Conservation (phyloP, 2,888 invertebrate species). For the Limenitis camilla region DNA sequence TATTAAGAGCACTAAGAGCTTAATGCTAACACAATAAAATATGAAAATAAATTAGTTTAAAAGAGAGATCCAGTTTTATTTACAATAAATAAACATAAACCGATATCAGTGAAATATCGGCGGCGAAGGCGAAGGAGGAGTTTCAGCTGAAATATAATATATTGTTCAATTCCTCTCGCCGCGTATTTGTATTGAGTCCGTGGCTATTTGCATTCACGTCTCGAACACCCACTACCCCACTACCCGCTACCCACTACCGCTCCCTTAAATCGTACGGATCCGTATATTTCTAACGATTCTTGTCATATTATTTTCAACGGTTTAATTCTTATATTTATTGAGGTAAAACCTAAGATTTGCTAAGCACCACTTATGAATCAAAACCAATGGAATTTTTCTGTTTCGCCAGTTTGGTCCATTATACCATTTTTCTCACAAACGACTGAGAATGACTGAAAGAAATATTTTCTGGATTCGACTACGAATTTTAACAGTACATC, state of each 20-base stretch:
- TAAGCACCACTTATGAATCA: too few species aligned
- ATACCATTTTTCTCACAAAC: too few species aligned
- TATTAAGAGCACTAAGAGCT: too few species aligned
- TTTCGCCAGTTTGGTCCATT: too few species aligned
- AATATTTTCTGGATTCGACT: too few species aligned
- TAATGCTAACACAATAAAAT: too few species aligned
- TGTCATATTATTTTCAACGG: constrained; percentile 3
- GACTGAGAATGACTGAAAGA: too few species aligned
- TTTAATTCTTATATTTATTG: too few species aligned
- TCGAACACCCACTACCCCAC: constrained; percentile 12
- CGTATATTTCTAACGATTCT: constrained; percentile 6
- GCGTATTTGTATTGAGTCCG: constrained; percentile 26
- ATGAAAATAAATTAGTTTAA: too few species aligned
- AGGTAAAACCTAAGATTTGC: too few species aligned
- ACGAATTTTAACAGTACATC: too few species aligned
- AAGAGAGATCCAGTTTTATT: not conserved
- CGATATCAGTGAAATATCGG: constrained; percentile 6
- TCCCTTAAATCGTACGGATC: constrained; percentile 3
- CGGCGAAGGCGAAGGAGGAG: constrained; percentile 1
- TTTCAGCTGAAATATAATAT: constrained; percentile 12
- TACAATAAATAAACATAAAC: constrained; percentile 1
- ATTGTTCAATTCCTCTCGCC: constrained; percentile 27
- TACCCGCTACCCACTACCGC: not conserved
- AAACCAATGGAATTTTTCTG: too few species aligned
- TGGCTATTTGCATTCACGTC: constrained; percentile 33